A percentile compares a stretch with the other conserved stretches of the same genome.
These are phyloP conservation scores for Hypomesus transpacificus DNA, from an alignment of 2,113 vertebrate species.

Conservation along the genomic window DNA sequence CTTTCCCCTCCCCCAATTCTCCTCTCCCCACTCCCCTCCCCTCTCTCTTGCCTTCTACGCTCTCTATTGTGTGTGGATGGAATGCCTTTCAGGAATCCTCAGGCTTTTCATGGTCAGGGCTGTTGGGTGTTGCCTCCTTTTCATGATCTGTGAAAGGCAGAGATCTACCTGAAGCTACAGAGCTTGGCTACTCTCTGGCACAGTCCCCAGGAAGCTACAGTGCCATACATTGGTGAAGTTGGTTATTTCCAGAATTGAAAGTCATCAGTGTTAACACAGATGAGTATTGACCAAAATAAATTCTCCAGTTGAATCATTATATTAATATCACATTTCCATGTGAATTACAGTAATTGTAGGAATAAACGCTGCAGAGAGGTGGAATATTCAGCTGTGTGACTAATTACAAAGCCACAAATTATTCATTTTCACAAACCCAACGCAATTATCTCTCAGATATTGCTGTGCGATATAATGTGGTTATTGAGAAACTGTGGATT, in stretches of 20 bases:
- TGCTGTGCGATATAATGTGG: constrained; percentile 17
- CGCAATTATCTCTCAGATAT: constrained; percentile 40
- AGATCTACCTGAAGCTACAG: background rate
- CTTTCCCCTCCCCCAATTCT: constrained; percentile 8
- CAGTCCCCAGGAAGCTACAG: background rate
- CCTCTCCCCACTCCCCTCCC: background rate
- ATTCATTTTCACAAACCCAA: background rate
- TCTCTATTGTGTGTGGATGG: constrained; percentile 59
- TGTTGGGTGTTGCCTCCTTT: constrained; percentile 51
- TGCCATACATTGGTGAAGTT: background rate
- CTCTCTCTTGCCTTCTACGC: background rate
- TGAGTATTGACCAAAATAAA: background rate
- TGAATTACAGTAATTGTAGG: constrained; percentile 7
- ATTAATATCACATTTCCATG: constrained; percentile 12
- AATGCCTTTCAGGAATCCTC: constrained; percentile 64
- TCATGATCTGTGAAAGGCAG: constrained; percentile 17
- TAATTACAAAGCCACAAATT: constrained; percentile 11
- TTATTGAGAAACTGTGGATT: constrained; percentile 26
- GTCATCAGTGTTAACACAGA: background rate
- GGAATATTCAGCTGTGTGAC: background rate
- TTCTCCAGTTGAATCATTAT: constrained; percentile 10
- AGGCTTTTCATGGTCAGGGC: constrained; percentile 47
- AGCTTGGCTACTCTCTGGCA: background rate
- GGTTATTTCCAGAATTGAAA: constrained; percentile 4
- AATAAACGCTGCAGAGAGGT: constrained; percentile 13